Conservation (phyloP, 2,888 invertebrate genomes). For the Leucoptera coffeella region DNA sequence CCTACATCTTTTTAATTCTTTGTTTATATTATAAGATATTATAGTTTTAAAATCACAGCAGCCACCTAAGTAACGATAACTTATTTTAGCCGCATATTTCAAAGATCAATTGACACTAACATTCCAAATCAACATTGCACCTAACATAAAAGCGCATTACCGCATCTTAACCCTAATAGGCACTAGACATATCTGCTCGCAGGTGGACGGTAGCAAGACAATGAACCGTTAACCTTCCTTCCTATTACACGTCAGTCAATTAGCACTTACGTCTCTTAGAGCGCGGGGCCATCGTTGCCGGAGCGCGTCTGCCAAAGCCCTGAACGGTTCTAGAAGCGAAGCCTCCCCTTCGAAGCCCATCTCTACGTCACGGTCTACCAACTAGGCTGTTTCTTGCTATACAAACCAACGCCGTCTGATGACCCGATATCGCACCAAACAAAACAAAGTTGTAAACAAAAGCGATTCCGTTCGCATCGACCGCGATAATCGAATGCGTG, state of each 20-base stretch:
- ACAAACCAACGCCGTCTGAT: not conserved
- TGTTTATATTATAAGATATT: no score
- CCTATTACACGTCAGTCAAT: slow-evolving; percentile 6
- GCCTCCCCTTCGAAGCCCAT: slow-evolving; percentile 45
- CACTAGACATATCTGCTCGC: no score
- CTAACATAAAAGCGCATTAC: no score
- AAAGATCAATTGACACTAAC: no score
- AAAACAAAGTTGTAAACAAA: slow-evolving; percentile 24
- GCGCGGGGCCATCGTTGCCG: slow-evolving; percentile 33
- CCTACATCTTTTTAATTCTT: no score
- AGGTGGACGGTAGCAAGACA: no score
- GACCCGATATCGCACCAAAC: slow-evolving; percentile 14
- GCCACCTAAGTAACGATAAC: no score
- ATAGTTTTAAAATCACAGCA: no score
- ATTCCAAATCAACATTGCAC: no score
- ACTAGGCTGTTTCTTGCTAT: slow-evolving; percentile 15
- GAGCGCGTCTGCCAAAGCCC: slow-evolving; percentile 39
- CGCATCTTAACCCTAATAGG: no score
- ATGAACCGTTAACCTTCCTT: not conserved
- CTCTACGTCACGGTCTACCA: slow-evolving; percentile 41
- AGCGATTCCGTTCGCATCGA: slow-evolving; percentile 16
- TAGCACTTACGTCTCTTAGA: slow-evolving; percentile 29
- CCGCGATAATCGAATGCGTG: slow-evolving; percentile 46
- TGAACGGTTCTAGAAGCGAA: slow-evolving; percentile 33
- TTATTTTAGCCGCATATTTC: no score